Evolutionary conservation across 92 coral and sea anemone species (phyloP).

Genomic region (Virgularia gustaviana): DNA sequence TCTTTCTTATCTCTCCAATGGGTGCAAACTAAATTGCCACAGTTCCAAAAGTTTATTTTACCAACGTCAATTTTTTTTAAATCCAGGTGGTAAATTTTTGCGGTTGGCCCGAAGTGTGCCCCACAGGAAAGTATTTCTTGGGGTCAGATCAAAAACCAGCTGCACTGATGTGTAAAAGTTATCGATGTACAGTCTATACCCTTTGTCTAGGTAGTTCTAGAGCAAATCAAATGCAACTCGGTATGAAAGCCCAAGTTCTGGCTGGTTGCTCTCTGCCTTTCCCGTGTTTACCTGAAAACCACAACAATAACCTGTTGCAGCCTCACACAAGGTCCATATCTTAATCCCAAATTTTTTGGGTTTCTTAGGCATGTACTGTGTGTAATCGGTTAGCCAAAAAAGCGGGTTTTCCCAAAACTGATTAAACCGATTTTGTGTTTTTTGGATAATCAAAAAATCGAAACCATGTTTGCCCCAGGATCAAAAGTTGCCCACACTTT

Average conservation of each 20-base stretch:
- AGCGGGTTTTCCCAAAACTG: no score
- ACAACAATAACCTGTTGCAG: no score
- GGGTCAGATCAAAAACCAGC: background rate
- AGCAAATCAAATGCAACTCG: constrained; percentile 4
- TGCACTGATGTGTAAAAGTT: background rate
- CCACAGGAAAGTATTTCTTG: background rate
- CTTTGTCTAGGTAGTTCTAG: background rate
- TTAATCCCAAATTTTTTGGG: no score
- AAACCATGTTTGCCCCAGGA: no score
- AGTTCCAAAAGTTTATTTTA: background rate
- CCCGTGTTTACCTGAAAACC: no score
- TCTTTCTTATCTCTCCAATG: background rate
- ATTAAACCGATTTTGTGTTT: no score
- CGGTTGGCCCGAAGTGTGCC: background rate
- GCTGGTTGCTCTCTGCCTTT: background rate
- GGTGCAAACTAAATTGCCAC: background rate
- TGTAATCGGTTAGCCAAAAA: no score
- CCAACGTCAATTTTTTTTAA: background rate
- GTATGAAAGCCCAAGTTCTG: background rate
- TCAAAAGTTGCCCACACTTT: no score
- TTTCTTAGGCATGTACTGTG: no score
- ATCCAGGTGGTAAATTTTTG: background rate
- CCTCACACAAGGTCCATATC: no score
- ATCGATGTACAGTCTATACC: background rate
- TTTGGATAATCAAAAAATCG: no score